Conservation (phyloP, 2,113 vertebrate species). For the Tragelaphus buxtoni region DNA sequence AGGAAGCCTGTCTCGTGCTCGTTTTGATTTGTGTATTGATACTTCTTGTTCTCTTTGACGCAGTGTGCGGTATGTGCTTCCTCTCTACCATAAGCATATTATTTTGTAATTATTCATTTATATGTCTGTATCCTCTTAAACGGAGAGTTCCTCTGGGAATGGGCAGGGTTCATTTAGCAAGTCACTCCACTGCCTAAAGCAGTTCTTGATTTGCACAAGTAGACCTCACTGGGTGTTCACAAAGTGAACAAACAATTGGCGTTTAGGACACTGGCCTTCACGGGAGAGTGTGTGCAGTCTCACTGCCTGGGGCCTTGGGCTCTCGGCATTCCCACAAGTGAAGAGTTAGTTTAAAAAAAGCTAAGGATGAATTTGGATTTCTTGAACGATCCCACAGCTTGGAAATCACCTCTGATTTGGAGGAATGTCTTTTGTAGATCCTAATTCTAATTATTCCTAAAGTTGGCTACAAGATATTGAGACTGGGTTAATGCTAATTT, state of each 20-base stretch:
- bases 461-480: background rate
- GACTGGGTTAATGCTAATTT: background rate
- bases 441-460: background rate
- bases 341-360: background rate
- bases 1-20: background rate
- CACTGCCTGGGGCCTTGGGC: background rate
- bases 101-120: background rate
- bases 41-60: background rate
- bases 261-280: background rate
- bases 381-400: background rate
- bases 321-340: background rate
- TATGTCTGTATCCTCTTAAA: background rate
- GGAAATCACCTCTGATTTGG: background rate
- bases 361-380: background rate
- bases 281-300: background rate
- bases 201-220: background rate
- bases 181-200: background rate
- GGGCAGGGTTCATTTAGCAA: background rate
- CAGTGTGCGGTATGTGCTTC: background rate
- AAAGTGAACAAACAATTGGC: background rate
- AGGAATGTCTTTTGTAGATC: background rate
- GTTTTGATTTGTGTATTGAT: background rate
- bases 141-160: background rate
- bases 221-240: background rate
- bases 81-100: background rate